These are phyloP conservation scores for Drosophila mayri DNA, from an alignment of 1,140 invertebrate species.

Conservation along the genomic window DNA sequence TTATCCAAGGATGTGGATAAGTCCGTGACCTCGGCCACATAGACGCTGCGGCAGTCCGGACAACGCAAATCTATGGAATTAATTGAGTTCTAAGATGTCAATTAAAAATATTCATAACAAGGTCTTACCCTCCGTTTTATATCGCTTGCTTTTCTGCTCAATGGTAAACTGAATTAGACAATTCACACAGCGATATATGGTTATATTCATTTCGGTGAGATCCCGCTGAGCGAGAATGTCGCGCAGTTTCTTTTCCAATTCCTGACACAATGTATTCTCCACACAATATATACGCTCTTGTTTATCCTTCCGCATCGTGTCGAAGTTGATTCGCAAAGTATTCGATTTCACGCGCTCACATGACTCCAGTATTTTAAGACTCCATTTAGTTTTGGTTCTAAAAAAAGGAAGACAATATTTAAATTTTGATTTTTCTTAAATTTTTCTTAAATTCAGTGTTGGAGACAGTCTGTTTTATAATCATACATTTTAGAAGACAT, in stretches of 20 bases:
- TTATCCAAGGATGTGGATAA: conserved; percentile 61
- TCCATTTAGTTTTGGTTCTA: conserved; percentile 87
- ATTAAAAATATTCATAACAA: neutral
- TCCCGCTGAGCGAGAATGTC: conserved; percentile 86
- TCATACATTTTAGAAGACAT: neutral
- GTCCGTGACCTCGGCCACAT: conserved; percentile 86
- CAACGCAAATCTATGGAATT: conserved; percentile 84
- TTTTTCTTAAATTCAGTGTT: too few species aligned
- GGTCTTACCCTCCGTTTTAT: conserved; percentile 31
- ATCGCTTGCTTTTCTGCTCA: conserved; percentile 79
- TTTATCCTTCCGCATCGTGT: conserved; percentile 87
- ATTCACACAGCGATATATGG: conserved; percentile 88
- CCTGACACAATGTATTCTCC: conserved; percentile 86
- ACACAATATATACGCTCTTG: conserved; percentile 87
- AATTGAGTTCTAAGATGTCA: neutral
- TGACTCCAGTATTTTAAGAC: conserved; percentile 86
- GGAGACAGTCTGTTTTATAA: too few species aligned
- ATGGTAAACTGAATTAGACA: conserved; percentile 87
- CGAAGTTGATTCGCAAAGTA: conserved; percentile 87
- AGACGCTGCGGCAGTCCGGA: conserved; percentile 87
- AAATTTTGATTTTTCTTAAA: too few species aligned
- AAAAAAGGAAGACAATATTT: neutral
- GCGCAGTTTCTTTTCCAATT: conserved; percentile 86
- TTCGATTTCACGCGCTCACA: conserved; percentile 85
- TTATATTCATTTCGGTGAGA: conserved; percentile 86